phyloP scores from a whole-genome alignment of 2,888 invertebrate species.

The Hetaerina titia region DNA sequence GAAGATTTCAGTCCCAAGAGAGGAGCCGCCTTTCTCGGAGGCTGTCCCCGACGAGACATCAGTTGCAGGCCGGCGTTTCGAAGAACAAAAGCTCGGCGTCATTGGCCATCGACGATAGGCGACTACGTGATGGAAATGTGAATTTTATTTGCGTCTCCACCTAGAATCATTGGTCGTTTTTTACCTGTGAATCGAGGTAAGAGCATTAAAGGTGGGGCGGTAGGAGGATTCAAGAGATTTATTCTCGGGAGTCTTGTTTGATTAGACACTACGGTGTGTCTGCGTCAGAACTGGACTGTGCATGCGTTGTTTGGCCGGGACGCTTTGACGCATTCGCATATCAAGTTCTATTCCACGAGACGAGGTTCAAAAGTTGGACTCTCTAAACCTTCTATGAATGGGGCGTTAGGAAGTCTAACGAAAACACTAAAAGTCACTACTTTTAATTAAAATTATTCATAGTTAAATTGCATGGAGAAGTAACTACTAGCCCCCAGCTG shows the following conservation, averaged over 20 bases:
- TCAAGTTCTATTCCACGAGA: neutral
- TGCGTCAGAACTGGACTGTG: neutral
- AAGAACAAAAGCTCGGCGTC: neutral
- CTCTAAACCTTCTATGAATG: neutral
- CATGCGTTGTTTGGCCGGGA: neutral
- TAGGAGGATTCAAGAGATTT: neutral
- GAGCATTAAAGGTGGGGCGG: neutral
- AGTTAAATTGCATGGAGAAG: too few relatives aligned
- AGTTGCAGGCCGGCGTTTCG: neutral
- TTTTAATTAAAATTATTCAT: too few relatives aligned
- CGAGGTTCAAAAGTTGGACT: neutral
- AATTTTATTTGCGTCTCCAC: slow-evolving; percentile 18
- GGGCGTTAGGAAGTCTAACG: neutral
- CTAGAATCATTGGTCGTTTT: neutral
- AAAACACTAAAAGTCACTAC: neutral
- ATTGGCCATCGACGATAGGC: neutral
- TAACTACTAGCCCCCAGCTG: too few relatives aligned
- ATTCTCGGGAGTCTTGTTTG: neutral
- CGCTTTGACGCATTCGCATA: neutral
- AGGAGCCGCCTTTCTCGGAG: neutral
- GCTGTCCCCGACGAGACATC: neutral
- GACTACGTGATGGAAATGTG: slow-evolving; percentile 18
- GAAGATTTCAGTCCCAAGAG: neutral
- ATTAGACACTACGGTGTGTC: neutral
- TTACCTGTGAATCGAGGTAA: neutral